Evolutionary conservation across 2,113 vertebrate genomes (phyloP), one percentile per base, ranked within the genome.

Genomic region (Petromus typicus): DNA sequence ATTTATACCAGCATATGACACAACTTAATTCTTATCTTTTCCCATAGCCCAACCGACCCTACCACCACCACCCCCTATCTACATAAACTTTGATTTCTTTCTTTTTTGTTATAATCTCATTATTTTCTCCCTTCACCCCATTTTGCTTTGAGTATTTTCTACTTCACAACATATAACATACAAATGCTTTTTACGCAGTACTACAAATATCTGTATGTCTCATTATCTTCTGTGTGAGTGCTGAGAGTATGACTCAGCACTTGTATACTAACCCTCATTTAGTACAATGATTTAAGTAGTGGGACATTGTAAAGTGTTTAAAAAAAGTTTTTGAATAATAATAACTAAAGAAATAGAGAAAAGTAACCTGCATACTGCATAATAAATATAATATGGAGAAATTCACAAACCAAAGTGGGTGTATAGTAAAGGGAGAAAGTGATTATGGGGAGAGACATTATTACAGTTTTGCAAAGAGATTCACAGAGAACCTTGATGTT

Each of bases 331-430:
- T 37, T 82, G 54, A 54, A 73, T 48, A 83, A 32, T 11, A 34
- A 12, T 63, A 91, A 71, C 43, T 82, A 73, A 86, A 51, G 34
- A 96, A 90, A 78, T 23, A 69, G 76, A 82, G 57, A 54, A 93
- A 79, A 87, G 18, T 34, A 84, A 64, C 37, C 63, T 87, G 1
- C 4, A 30, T 30, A 57, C 83, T 40, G 43, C 23, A 16, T 71
- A 12, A 17, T 17, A 59, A 8, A 30, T 22, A 3, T 34, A 51
- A 59, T 40, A 18, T 22, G 69, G 71, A 90, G 89, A 94, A 85
- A 78, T 8, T 4, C 10, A 6, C 6, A 30, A 45, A 43, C 6
- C 2, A 51, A 51, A 34, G 25, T 79, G 57, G 32, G 14, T 40
- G 7, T 17, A 2, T 7, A 20, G 78, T 7, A 22, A 37, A 64